Conservation (phyloP, 2,888 invertebrate species). For the Torymus texanus region DNA sequence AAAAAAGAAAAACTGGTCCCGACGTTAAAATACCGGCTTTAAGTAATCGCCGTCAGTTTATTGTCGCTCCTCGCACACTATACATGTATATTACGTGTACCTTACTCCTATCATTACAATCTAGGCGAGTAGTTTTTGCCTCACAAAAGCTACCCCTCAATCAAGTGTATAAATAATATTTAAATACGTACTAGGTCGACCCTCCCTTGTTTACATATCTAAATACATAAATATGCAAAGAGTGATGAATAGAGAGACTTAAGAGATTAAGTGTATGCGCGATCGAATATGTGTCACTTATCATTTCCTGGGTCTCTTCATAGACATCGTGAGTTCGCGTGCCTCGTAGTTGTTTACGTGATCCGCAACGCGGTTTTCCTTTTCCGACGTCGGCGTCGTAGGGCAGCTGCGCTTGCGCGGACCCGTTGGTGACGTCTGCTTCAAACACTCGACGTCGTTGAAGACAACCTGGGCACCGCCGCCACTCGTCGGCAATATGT, state of each 20-base stretch:
- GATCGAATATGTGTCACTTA: slow-evolving; percentile 1
- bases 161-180: slow-evolving; percentile 8
- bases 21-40: slow-evolving; percentile 8
- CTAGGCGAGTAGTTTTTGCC: slow-evolving; percentile 34
- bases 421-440: slow-evolving; percentile 85
- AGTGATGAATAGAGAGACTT: too few species aligned
- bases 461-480: slow-evolving; percentile 98
- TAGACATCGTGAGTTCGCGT: slow-evolving; percentile 34
- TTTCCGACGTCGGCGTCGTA: slow-evolving; percentile 23
- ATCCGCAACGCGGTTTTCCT: slow-evolving; percentile 36
- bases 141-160: slow-evolving; percentile 12
- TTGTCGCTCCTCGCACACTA: not conserved
- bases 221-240: slow-evolving; percentile 21
- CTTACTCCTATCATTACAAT: slow-evolving; percentile 19
- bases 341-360: slow-evolving; percentile 26
- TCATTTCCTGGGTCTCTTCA: slow-evolving; percentile 52
- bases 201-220: slow-evolving; percentile 9
- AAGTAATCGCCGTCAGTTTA: slow-evolving; percentile 9
- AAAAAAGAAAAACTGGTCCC: not conserved
- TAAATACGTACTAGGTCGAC: not conserved
- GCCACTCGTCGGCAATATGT: slow-evolving; percentile 93
- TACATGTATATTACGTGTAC: slow-evolving; percentile 4
- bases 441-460: slow-evolving; percentile 93
- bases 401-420: slow-evolving; percentile 70
- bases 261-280: too few species aligned